Base-by-base conservation (phyloP, 2,888 invertebrate genomes). In the Epinotia brunnichana region DNA sequence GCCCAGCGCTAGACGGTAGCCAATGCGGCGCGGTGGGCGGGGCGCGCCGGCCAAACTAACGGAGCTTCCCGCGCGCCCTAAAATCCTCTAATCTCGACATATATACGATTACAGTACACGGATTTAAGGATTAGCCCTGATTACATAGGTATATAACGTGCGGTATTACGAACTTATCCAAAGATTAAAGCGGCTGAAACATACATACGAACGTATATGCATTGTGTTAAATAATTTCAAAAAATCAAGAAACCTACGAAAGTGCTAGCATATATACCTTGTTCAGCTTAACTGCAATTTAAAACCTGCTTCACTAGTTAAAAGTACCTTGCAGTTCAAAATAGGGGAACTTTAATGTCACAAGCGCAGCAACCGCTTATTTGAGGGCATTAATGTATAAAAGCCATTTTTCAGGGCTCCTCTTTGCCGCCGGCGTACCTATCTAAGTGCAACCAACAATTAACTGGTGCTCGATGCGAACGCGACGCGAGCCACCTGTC, bases 401-500 rank as follows among this genome's bases (percentile, higher is more conserved):
- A 89, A 88, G 84, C 80, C 80, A 91, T 90, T 90, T 92, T 91
- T 91, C 91, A 91, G 90, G 80, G 82, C 82, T 85, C 86, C 82
- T 87, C 85, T 81, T 79, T 81, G 80, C 83, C 83, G 83, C 82
- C 83, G 83, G 85, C 83, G 83, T 85, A 62, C 48, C 9, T 62
- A 59, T 51, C 70, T 75, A 84, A 86, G 83, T 83, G 85, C 84
- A 90, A 87, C 88, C 86, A 82, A 87, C 88, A 90, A 92, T 92
- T 91, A 92, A 85, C 83, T 82, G 81, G 83, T 89, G 85, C 81
- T 86, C 81, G 86, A 83, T 35, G 84, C 85, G 84, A 87, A 87
- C 86, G 85, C 85, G 87, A 85, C 89, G 89, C 90, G 86, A 86
- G 89, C 90, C 92, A 92, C 92, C 92, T 92, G 92, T 92, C 92